These are phyloP conservation scores for Scaptomyza cyrtandrae DNA, from an alignment of 2,888 invertebrate species.

Conservation along the genomic window DNA sequence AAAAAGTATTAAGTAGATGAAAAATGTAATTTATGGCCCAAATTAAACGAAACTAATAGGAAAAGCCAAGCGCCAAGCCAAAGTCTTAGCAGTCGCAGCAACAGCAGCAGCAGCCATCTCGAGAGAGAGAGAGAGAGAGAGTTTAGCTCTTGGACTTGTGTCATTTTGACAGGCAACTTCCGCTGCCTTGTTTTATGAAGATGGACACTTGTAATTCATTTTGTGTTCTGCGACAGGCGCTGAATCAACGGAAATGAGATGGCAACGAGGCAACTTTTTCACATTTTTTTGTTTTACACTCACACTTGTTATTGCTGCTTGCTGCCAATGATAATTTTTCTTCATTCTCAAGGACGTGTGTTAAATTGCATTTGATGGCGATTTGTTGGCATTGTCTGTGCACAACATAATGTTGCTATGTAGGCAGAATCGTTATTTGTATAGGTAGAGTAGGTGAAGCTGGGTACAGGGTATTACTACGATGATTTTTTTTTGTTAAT, in stretches of 20 bases:
- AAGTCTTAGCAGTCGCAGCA: conserved; percentile 25
- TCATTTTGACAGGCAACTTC: conserved; percentile 78
- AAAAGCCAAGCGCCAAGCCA: conserved; percentile 66
- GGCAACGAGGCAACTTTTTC: conserved; percentile 59
- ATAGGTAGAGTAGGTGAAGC: background rate
- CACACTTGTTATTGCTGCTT: conserved; percentile 25
- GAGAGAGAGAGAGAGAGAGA: no score
- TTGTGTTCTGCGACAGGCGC: conserved; percentile 65
- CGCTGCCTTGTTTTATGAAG: conserved; percentile 78
- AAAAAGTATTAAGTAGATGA: conserved; percentile 78
- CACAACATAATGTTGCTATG: background rate
- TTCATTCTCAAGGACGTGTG: conserved; percentile 38
- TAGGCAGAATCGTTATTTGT: no score
- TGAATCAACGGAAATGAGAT: conserved; percentile 78
- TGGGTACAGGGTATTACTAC: background rate
- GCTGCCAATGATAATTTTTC: conserved; percentile 61
- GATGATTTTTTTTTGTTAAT: background rate
- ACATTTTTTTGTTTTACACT: conserved; percentile 9
- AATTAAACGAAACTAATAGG: conserved; percentile 78
- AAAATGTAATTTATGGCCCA: conserved; percentile 78
- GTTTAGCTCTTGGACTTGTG: conserved; percentile 37
- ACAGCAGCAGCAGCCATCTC: background rate
- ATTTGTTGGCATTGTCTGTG: conserved; percentile 1
- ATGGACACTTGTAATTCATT: conserved; percentile 80
- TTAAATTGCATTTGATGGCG: conserved; percentile 32